These are phyloP conservation scores for Nephrotoma guestfalica DNA, from an alignment of 2,888 invertebrate genomes.

Conservation along the genomic window DNA sequence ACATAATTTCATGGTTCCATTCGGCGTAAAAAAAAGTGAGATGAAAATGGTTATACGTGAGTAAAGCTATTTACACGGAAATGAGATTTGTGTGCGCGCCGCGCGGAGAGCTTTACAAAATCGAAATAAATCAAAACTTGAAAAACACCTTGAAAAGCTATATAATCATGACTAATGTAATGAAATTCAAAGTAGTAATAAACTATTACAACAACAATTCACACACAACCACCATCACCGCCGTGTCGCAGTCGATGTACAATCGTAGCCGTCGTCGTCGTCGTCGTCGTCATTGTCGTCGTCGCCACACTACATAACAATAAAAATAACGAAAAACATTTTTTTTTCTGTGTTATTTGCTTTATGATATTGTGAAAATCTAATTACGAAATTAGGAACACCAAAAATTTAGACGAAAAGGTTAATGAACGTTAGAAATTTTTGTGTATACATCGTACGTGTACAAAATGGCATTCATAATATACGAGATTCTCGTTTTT, in stretches of 20 bases:
- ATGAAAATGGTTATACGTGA: not conserved
- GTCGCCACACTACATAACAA: not conserved
- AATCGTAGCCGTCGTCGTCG: not conserved
- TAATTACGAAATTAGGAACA: not conserved
- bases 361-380: not conserved
- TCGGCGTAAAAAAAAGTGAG: not conserved
- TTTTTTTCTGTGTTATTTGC: not conserved
- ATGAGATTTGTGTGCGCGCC: not conserved
- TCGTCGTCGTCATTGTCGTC: not conserved
- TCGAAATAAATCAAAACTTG: not conserved
- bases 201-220: not conserved
- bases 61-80: no score
- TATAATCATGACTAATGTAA: not conserved
- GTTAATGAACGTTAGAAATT: not conserved
- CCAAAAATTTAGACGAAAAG: not conserved
- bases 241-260: not conserved
- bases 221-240: not conserved
- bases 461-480: not conserved
- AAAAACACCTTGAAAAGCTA: not conserved
- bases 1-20: not conserved
- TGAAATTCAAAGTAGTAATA: not conserved
- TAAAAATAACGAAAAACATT: not conserved
- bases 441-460: not conserved
- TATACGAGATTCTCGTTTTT: not conserved
- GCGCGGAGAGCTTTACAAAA: not conserved